Evolutionary conservation across 1,140 invertebrate species (phyloP), one percentile per base, ranked within the genome.

Genomic region (Plodia interpunctella): DNA sequence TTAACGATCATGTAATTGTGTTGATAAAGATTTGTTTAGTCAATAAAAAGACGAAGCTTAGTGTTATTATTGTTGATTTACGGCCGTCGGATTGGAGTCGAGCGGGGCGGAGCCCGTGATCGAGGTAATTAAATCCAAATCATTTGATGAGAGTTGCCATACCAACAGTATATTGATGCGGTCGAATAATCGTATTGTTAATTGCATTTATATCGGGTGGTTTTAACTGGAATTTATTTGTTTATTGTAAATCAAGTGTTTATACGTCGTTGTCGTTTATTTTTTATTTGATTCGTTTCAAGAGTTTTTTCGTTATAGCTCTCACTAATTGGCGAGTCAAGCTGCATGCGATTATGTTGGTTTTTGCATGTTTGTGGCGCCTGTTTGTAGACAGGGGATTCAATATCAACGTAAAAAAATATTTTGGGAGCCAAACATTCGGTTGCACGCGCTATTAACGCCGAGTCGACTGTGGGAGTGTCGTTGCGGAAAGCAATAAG

Each of bases 371-470:
- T 60, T 62, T 64, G 66, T 79, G 76, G 75, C 76, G 72, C 77
- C 74, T 72, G 63, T 62, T 63, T 61, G 62, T 66, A 74, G 71
- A 68, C 61, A 62, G 62, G 57, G 56, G 66, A 72, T 87, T 68
- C 63, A 67, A 72, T 83, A 83, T 75, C 80, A 77, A 51, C 56
- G 67, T 68, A 79, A 83, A 86, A n/a, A 86, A 83, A 78, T 70
- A 72, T 72, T 74, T 44, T 44, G 13, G 38, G 15, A 44, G 59
- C 65, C 57, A 80, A 79, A 75, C 73, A 84, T 70, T 69, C 74
- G 78, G 73, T 76, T 84, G 78, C 85, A 87, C 82, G 85, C 78
- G 80, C 82, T 80, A 86, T 88, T 88, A 83, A 82, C 77, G 78
- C 74, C 71, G 67, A 77, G 63, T 82, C 76, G 76, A 72, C 76